Conservation (phyloP, 2,888 invertebrate genomes). For the Dryococelus australis region DNA sequence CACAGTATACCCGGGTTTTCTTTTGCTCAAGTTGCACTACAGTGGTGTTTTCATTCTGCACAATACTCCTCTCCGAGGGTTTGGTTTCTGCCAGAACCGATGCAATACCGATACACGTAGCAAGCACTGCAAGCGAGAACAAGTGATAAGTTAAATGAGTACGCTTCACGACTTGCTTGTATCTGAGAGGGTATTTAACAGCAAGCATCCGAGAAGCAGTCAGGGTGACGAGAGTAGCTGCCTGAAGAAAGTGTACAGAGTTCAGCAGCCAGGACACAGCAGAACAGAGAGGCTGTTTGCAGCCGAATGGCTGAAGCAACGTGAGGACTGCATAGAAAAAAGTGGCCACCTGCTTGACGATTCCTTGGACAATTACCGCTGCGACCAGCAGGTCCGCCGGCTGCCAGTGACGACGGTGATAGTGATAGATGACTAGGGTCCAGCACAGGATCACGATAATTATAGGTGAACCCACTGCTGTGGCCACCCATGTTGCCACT, state of each 20-base stretch:
- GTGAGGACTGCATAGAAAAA: conserved; percentile 57
- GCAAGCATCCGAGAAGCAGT: conserved; percentile 60
- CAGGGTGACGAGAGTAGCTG: conserved; percentile 61
- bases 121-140: conserved; percentile 61
- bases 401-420: conserved; percentile 61
- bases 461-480: conserved; percentile 59
- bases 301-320: conserved; percentile 55
- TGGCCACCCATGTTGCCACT: conserved; percentile 50
- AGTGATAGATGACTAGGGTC: conserved; percentile 62
- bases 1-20: conserved; percentile 54
- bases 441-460: conserved; percentile 60
- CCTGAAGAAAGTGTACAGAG: conserved; percentile 63
- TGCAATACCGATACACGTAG: conserved; percentile 63
- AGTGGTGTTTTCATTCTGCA: conserved; percentile 43
- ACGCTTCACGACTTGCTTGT: conserved; percentile 54
- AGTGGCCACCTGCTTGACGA: conserved; percentile 58
- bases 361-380: conserved; percentile 58
- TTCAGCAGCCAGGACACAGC: conserved; percentile 61
- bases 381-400: conserved; percentile 63
- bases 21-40: conserved; percentile 36
- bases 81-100: conserved; percentile 59
- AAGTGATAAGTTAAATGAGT: conserved; percentile 62
- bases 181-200: conserved; percentile 54
- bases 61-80: not conserved
- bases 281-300: conserved; percentile 58